These are phyloP conservation scores for Eudemis profundana DNA, from an alignment of 2,888 invertebrate genomes.

Conservation along the genomic window DNA sequence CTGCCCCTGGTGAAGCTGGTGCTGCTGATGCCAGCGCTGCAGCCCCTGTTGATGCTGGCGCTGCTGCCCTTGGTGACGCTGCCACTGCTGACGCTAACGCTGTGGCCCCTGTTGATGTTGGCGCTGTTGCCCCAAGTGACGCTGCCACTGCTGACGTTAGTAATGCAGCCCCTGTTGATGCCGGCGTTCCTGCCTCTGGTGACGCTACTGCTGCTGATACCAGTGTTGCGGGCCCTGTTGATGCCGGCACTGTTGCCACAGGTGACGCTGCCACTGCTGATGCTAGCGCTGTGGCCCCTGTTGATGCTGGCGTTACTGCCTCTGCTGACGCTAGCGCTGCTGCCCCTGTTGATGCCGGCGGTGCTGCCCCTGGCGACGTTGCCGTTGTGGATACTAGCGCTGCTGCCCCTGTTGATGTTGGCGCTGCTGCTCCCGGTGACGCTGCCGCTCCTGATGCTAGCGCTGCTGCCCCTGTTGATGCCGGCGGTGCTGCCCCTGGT, in stretches of 20 bases:
- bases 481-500: neutral
- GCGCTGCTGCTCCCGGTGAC: slow-evolving; percentile 11
- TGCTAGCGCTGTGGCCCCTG: neutral
- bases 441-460: neutral
- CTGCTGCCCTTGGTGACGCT: neutral
- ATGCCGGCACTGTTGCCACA: neutral
- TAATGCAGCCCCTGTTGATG: neutral
- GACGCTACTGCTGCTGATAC: neutral
- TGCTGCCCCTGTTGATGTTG: neutral
- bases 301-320: neutral
- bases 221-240: neutral
- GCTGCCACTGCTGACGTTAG: slow-evolving; percentile 1
- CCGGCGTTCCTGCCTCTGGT: slow-evolving; percentile 15
- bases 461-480: neutral
- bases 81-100: neutral
- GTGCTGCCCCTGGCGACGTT: neutral
- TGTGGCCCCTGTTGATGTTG: neutral
- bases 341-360: neutral
- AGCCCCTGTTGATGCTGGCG: slow-evolving; percentile 7
- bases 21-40: neutral
- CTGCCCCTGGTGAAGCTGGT: slow-evolving; percentile 2
- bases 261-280: neutral
- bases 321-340: neutral
- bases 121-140: neutral
- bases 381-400: neutral